phyloP scores from a whole-genome alignment of 2,113 vertebrate genomes.

The Dasyprocta punctata region DNA sequence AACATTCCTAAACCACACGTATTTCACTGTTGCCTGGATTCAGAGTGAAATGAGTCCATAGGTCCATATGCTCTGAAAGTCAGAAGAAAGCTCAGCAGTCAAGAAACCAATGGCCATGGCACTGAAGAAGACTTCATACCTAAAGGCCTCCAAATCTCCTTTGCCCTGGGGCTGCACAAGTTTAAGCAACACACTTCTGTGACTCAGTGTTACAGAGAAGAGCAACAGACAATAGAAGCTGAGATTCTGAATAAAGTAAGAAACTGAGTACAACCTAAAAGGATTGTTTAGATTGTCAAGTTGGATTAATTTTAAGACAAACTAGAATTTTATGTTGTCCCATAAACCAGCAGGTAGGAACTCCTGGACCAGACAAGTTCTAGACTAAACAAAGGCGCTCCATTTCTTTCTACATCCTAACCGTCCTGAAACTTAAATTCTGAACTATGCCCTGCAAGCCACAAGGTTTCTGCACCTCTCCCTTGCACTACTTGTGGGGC shows the following conservation, averaged over 20 bases:
- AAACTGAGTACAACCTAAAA: background rate
- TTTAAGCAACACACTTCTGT: background rate
- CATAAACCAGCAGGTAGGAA: background rate
- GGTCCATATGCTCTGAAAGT: background rate
- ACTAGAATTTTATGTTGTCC: background rate
- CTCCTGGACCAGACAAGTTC: background rate
- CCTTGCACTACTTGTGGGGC: background rate
- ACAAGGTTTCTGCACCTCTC: background rate
- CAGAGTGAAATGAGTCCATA: background rate
- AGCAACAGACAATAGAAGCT: background rate
- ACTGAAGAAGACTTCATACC: background rate
- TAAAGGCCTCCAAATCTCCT: background rate
- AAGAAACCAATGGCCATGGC: background rate
- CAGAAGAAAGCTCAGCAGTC: background rate
- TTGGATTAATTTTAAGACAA: constrained; percentile 16
- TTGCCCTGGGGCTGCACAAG: background rate
- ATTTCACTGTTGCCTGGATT: background rate
- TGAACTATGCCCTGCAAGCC: background rate
- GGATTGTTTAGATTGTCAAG: background rate
- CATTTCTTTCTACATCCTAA: background rate
- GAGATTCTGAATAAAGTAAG: background rate
- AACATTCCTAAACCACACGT: background rate
- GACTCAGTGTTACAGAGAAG: background rate
- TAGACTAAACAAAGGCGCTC: background rate
- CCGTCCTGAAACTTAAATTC: background rate